A percentile compares a stretch with the other conserved stretches of the same genome.
These are phyloP conservation scores for Patiria pectinifera DNA, from an alignment of 53 echinoderm and acorn worm genomes.

Conservation along the genomic window DNA sequence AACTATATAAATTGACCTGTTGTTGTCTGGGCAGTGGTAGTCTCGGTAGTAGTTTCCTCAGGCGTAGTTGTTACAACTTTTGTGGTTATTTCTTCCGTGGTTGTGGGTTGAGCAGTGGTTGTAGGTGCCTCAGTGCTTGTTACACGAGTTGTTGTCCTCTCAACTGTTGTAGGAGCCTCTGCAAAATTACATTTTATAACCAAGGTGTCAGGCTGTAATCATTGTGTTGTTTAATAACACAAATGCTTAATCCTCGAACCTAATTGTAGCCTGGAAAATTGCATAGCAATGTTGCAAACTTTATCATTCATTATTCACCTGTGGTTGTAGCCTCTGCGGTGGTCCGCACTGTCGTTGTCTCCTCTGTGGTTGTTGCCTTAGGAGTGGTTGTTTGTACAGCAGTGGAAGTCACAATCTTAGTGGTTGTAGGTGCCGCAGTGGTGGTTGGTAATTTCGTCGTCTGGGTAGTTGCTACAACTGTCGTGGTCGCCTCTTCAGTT, in stretches of 20 bases:
- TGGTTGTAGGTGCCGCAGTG: neutral
- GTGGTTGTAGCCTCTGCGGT: neutral
- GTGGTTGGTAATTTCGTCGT: neutral
- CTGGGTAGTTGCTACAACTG: neutral
- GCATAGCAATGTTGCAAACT: no score
- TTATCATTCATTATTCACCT: neutral
- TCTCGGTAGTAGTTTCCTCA: constrained; percentile 27
- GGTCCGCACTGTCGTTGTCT: neutral
- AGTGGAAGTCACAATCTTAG: neutral
- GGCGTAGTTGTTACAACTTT: constrained; percentile 18
- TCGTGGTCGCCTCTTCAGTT: neutral
- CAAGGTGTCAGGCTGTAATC: no score
- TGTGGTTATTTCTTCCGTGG: constrained; percentile 24
- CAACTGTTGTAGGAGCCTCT: constrained; percentile 2
- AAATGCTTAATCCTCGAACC: no score
- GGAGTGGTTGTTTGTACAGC: neutral
- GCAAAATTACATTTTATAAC: neutral
- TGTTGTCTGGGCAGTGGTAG: constrained; percentile 7
- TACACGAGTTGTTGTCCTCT: constrained; percentile 9
- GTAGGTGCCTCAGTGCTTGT: constrained; percentile 22
- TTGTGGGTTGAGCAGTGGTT: constrained; percentile 6
- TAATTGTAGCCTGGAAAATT: no score
- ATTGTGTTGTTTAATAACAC: no score
- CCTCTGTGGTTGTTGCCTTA: neutral
- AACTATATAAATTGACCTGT: neutral